Evolutionary conservation across 53 echinoderm and acorn worm species (phyloP).

Genomic region (Antedon mediterranea): DNA sequence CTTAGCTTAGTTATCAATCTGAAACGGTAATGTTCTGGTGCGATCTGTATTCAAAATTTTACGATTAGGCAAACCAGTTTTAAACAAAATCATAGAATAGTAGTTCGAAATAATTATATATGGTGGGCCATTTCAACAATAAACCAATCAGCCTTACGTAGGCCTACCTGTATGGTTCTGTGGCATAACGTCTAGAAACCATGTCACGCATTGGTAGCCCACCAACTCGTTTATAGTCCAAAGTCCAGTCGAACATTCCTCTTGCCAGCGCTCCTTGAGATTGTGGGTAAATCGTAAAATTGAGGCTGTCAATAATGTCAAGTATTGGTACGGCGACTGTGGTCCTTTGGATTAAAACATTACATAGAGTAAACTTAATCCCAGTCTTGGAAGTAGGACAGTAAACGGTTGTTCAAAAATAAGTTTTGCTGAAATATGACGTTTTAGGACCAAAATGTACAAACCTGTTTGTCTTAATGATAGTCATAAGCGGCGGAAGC

Average conservation of each 20-base stretch:
- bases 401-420: no score
- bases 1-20: no score
- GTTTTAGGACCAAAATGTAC: neutral
- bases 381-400: no score
- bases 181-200: constrained; percentile 1
- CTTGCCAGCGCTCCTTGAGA: constrained; percentile 12
- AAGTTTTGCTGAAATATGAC: neutral
- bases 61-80: no score
- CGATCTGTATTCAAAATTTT: no score
- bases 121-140: neutral
- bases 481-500: constrained; percentile 27
- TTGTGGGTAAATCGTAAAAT: constrained; percentile 22
- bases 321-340: constrained; percentile 25
- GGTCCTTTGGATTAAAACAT: no score
- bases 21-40: no score
- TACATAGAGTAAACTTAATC: no score
- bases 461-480: constrained; percentile 20
- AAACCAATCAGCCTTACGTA: neutral
- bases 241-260: constrained; percentile 29
- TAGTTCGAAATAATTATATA: neutral
- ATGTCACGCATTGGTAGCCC: constrained; percentile 13
- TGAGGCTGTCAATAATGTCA: constrained; percentile 30
- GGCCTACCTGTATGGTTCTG: constrained; percentile 37
- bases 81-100: no score
- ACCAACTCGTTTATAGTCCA: constrained; percentile 24